Base-by-base conservation (phyloP, 2,797 vertebrate genomes). In the Cuculus canorus region DNA sequence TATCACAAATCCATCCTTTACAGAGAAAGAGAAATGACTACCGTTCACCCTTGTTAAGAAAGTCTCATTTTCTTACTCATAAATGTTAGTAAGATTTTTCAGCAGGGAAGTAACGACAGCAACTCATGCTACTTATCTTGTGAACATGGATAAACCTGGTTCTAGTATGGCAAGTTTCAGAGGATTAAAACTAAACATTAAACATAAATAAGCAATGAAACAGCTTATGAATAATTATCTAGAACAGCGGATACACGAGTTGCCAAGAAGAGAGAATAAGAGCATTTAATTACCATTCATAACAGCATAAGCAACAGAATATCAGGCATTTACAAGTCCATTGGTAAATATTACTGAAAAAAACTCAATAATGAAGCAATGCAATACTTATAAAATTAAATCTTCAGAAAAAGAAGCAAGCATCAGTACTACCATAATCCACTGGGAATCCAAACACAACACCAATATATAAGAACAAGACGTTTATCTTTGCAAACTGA, bases 31-130 rank as follows among this genome's bases (percentile, higher is more conserved):
- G 52, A 54, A 88, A 80, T 56, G 8, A 60, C 28, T 71, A n/a
- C 71, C 2, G 1, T 19, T 73, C 64, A 60, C 22, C 21, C 21
- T 56, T 75, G 45, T 37, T 78, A 80, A 0, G 0, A 57, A 11
- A 8, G 12, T 24, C 39, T 66, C 10, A 18, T 80, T 76, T 75
- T 65, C 43, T 69, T 53, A 68, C 32, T 33, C 5, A 43, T 27
- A 83, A 81, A n/a, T 8, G 7, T 57, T 65, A 80, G 32, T 9
- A 48, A 69, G 0, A 8, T 66, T 86, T 57, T 60, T 28, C 47
- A 52, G 22, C 33, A 9, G 66, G 37, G 18, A 86, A 64, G 41
- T 56, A 78, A n/a, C 10, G 32, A 56, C 88, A 92, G 11, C 3
- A 5, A 41, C 56, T 85, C 60, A 48, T 11, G 11, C 13, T 13